Base-by-base conservation (phyloP, 1,140 invertebrate genomes). In the Copidosoma floridanum region DNA sequence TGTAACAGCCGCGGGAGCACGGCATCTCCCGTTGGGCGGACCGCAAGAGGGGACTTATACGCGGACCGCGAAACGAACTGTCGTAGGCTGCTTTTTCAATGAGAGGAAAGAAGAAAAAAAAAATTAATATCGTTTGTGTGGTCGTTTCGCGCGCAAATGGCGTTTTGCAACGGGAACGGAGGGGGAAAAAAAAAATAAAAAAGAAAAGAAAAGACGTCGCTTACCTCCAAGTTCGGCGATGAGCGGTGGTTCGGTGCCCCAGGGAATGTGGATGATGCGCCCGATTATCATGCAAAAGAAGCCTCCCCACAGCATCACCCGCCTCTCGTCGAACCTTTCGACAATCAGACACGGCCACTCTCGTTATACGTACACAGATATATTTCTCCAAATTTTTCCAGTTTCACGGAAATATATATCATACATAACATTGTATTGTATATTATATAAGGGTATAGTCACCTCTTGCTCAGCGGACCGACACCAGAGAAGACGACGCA, bases 281-380 rank as follows among this genome's bases (percentile, higher is more conserved):
- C 90, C 90, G 61, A 91, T 63, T 0, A 90, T 80, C 82, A 89
- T 92, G 24, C 91, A 78, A 1, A 91, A 83, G 71, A 94, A 92
- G 16, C 92, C 92, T 66, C 87, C 87, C 85, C 90, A 89, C 38
- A 94, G 77, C 65, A 94, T 83, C 18, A 92, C 81, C 61, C 86
- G 85, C 18, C 86, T 82, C 76, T 92, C 90, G 3, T 85, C 82
- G 70, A 92, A 90, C 65, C 82, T 85, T 68, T 53, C 20, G 35
- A 57, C 40, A 57, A 52, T 61, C 53, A 48, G 18, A 14, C 16
- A 12, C 12, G 1, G 5, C 16, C 8, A 3, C 6, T 47, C 21
- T 47, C 14, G 11, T 44, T 44, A 5, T n/a, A 44, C 20, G 20
- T 21, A 2, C 20, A 44, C 20, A 44, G 2, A 44, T 5, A 8